These are phyloP conservation scores for Spea multiplicata DNA, from an alignment of 2,113 vertebrate genomes.

Conservation along the genomic window DNA sequence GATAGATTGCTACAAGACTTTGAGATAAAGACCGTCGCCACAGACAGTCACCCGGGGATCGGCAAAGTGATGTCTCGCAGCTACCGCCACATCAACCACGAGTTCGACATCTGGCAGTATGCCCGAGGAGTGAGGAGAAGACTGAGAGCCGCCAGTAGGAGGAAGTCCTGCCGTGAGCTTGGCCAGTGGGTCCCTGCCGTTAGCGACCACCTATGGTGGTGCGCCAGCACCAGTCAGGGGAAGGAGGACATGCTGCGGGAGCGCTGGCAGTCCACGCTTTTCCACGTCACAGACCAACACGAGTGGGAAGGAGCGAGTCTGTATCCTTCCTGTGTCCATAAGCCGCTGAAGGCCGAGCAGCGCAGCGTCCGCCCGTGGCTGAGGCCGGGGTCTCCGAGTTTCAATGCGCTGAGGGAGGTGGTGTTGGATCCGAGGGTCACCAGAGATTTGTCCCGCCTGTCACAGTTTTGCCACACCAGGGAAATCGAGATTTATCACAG, in stretches of 20 bases:
- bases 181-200: neutral
- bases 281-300: neutral
- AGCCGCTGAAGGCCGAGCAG: neutral
- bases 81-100: neutral
- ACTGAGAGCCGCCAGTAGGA: neutral
- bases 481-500: neutral
- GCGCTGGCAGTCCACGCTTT: neutral
- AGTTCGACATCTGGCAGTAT: slow-evolving; percentile 1
- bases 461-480: neutral
- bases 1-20: slow-evolving; percentile 1
- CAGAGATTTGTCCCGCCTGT: neutral
- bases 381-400: neutral
- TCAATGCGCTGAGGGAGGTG: neutral
- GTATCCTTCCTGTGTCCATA: neutral
- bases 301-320: neutral
- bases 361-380: neutral
- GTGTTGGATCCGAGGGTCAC: neutral
- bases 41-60: neutral
- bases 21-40: neutral
- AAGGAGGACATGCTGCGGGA: neutral
- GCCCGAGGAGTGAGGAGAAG: neutral
- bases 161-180: neutral
- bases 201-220: neutral
- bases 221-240: neutral
- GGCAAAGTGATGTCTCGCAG: neutral